Percentiles rank a stretch among this genome's conserved stretches.
These are phyloP conservation scores for Sorex maritimensis DNA, from an alignment of 2,797 vertebrate genomes.

Conservation along the genomic window DNA sequence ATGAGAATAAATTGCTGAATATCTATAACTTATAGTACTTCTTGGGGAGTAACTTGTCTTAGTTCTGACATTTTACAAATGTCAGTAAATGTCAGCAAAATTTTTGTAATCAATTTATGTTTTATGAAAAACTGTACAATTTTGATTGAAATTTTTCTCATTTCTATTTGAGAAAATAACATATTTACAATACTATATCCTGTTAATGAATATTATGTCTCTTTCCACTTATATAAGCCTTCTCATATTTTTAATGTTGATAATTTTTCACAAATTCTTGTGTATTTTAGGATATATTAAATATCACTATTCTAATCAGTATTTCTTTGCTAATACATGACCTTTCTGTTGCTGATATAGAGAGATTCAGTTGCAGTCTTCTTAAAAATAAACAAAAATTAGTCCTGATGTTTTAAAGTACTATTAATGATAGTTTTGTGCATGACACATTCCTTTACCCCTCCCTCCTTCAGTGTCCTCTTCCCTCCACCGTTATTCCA, in stretches of 20 bases:
- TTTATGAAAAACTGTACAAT: neutral
- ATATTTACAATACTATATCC: neutral
- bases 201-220: neutral
- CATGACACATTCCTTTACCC: too few relatives aligned
- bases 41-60: neutral
- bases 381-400: too few relatives aligned
- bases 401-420: too few relatives aligned
- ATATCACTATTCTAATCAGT: neutral
- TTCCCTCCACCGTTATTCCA: too few relatives aligned
- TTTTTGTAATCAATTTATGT: too few relatives aligned
- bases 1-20: neutral
- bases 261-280: neutral
- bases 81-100: neutral
- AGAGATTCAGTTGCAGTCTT: neutral
- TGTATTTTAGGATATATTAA: neutral
- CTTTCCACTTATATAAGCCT: neutral
- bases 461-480: too few relatives aligned
- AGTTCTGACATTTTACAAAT: neutral
- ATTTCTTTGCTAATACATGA: neutral
- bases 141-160: conserved; percentile 6
- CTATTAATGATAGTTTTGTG: too few relatives aligned
- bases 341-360: neutral
- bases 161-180: neutral
- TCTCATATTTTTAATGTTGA: conserved; percentile 23
- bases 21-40: neutral